Evolutionary conservation across 1,140 invertebrate genomes (phyloP), one percentile per base, ranked within the genome.

Genomic region (Rhizoglyphus robini): DNA sequence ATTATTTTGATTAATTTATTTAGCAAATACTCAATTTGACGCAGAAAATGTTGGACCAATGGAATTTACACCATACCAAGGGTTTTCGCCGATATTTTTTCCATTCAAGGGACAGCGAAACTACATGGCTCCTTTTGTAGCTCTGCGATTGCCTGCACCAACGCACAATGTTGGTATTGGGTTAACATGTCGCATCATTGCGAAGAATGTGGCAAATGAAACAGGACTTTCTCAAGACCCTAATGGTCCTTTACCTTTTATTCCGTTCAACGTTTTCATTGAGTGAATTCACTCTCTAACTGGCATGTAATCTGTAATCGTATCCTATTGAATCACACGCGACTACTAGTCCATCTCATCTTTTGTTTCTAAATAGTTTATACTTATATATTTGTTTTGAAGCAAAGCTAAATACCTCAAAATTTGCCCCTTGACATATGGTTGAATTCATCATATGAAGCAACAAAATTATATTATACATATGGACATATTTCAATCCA

Each of bases 131-230:
- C 67, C 67, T 18, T 68, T 68, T 30, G 38, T 68, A 3, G 67
- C 67, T 31, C 15, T 68, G 13, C 69, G 67, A 32, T 29, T 63
- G 11, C 30, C 54, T 29, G 64, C 70, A 11, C 70, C 70, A 23
- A 65, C 66, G 3, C 23, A 65, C 4, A 66, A 68, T 29, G 66
- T 71, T 3, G 68, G 57, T 8, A 69, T 72, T 20, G 69, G 70
- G n/a, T 57, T 72, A 31, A 69, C 67, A 3, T 72, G 71, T 30
- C 67, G 68, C 48, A n/a, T 72, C 5, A 68, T 64, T 57, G 67
- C 71, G 13, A 51, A 13, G 3, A 51, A 51, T 51, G 23, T 58
- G 65, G 27, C 38, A 1, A 68, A 69, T 27, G 32, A 13, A 2
- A 34, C 67, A 20, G 31, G 29, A 32, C 11, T 75, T 48, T 1